phyloP scores from a whole-genome alignment of 2,113 vertebrate species.

The Neotragus pygmaeus region DNA sequence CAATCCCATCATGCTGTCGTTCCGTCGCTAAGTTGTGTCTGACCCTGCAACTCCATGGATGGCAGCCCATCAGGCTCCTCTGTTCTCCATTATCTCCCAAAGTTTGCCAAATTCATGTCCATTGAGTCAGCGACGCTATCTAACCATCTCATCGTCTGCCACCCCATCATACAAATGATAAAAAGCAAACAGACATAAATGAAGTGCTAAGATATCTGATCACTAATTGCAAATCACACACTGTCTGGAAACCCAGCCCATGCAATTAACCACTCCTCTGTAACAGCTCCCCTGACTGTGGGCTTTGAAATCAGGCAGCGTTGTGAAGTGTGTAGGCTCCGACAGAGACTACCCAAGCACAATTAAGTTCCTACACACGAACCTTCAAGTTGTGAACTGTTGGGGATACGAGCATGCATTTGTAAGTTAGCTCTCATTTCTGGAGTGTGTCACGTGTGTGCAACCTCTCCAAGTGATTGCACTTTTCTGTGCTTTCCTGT shows the following conservation, averaged over 20 bases:
- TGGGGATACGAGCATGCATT: accelerated
- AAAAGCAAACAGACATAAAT: background rate
- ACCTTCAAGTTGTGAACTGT: background rate
- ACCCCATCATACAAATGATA: background rate
- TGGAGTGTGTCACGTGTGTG: background rate
- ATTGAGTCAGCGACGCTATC: no score
- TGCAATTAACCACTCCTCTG: background rate
- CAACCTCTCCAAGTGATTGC: accelerated
- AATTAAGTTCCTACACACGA: background rate
- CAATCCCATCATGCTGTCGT: background rate
- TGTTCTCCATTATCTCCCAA: background rate
- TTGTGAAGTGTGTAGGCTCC: accelerated
- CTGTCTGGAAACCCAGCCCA: background rate
- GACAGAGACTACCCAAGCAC: background rate
- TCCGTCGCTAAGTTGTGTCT: background rate
- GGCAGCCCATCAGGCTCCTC: no score
- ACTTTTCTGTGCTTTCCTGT: background rate
- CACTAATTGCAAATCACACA: background rate
- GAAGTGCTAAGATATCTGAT: background rate
- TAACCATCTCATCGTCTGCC: background rate
- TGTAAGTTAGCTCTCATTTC: background rate
- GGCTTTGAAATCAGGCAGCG: background rate
- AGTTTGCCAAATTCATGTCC: background rate
- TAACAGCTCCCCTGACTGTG: background rate
- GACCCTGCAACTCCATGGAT: no score